A percentile compares a stretch with the other conserved stretches of the same genome.
These are phyloP conservation scores for Redunca redunca DNA, from an alignment of 2,113 vertebrate species.

Conservation along the genomic window DNA sequence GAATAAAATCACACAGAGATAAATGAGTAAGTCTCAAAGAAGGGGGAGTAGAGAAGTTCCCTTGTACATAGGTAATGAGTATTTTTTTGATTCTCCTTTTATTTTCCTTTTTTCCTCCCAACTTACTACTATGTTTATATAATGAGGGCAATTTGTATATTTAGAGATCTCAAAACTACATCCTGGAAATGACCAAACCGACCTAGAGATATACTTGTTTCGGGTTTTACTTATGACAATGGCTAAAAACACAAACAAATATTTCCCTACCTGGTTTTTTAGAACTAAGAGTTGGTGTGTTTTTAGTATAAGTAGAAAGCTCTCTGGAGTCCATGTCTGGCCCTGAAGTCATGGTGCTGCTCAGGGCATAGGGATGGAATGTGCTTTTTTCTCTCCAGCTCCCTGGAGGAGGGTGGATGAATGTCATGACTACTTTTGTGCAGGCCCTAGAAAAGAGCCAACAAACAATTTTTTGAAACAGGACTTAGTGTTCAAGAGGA, in stretches of 20 bases:
- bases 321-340: neutral
- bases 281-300: neutral
- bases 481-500: neutral
- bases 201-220: conserved; percentile 78
- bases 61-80: neutral
- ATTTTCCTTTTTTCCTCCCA: neutral
- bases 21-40: neutral
- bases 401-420: neutral
- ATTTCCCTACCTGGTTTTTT: neutral
- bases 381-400: neutral
- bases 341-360: neutral
- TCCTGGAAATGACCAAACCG: neutral
- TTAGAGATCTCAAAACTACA: neutral
- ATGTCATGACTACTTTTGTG: neutral
- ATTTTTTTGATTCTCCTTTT: neutral
- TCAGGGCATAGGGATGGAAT: neutral
- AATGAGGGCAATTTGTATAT: neutral
- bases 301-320: neutral
- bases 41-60: neutral
- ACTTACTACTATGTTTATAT: neutral
- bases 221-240: conserved; percentile 80
- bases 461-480: neutral
- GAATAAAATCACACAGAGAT: neutral
- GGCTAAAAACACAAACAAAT: conserved; percentile 67
- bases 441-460: neutral